phyloP scores from a whole-genome alignment of 2,797 vertebrate species.

The Streptopelia turtur region DNA sequence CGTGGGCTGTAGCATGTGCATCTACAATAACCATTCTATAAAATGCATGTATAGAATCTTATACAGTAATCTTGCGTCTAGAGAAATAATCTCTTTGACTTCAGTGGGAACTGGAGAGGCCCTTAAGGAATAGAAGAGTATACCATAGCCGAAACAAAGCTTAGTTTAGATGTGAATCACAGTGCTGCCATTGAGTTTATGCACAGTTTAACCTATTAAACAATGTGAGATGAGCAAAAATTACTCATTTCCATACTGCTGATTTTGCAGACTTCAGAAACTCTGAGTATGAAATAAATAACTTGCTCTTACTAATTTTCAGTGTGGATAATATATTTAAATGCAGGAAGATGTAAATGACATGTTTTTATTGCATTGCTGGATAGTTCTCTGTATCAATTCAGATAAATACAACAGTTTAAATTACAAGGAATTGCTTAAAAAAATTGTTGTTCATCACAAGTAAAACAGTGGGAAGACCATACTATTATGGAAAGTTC shows the following conservation, averaged over 20 bases:
- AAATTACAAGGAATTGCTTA: conserved; percentile 31
- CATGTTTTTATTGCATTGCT: conserved; percentile 69
- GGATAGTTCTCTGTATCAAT: conserved; percentile 61
- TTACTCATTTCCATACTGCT: conserved; percentile 80
- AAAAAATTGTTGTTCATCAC: conserved; percentile 45
- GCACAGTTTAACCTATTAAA: conserved; percentile 79
- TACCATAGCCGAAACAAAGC: not conserved
- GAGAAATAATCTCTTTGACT: not conserved
- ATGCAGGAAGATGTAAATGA: conserved; percentile 72
- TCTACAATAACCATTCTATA: not conserved
- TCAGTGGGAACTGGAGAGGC: not conserved
- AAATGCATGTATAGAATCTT: not conserved
- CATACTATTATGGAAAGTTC: conserved; percentile 49
- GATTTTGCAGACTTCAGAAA: conserved; percentile 78
- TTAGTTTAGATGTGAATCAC: conserved; percentile 63
- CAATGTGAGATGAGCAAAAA: conserved; percentile 74
- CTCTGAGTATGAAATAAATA: conserved; percentile 78
- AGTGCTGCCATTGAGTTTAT: conserved; percentile 69
- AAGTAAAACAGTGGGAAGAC: conserved; percentile 51
- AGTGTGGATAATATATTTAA: conserved; percentile 77
- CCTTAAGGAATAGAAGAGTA: not conserved
- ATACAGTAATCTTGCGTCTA: not conserved
- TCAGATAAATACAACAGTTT: conserved; percentile 65
- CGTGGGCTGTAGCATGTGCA: rapidly evolving
- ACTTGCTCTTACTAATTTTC: conserved; percentile 79